Conservation (phyloP, 2,113 vertebrate species). For the Halcyon malimbica region DNA sequence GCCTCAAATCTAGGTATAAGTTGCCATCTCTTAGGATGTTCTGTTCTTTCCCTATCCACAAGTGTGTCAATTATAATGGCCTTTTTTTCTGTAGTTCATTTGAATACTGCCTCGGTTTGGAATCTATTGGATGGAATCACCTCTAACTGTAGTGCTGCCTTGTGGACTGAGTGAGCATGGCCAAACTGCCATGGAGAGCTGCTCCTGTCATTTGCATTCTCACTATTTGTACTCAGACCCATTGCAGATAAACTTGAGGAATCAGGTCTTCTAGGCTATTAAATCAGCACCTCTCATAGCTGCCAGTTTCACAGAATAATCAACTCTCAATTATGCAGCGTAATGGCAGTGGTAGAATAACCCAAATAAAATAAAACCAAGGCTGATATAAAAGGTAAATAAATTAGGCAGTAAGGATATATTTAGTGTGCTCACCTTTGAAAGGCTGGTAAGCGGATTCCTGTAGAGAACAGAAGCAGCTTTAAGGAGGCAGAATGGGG, state of each 20-base stretch:
- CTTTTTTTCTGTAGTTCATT: neutral
- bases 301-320: neutral
- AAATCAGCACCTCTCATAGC: neutral
- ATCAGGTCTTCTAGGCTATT: neutral
- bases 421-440: constrained; percentile 5
- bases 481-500: neutral
- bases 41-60: neutral
- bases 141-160: neutral
- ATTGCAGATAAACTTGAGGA: neutral
- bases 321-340: neutral
- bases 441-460: neutral
- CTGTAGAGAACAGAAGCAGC: constrained; percentile 6
- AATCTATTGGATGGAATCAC: neutral
- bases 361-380: neutral
- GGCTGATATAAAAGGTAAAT: neutral
- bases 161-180: neutral
- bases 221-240: neutral
- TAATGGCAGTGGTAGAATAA: neutral
- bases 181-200: neutral
- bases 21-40: neutral
- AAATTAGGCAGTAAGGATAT: neutral
- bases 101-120: neutral
- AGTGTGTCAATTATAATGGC: neutral
- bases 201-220: neutral
- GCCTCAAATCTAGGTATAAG: neutral